Evolutionary conservation across 2,797 vertebrate species (phyloP).

Genomic region (Oreonectes daqikongensis): DNA sequence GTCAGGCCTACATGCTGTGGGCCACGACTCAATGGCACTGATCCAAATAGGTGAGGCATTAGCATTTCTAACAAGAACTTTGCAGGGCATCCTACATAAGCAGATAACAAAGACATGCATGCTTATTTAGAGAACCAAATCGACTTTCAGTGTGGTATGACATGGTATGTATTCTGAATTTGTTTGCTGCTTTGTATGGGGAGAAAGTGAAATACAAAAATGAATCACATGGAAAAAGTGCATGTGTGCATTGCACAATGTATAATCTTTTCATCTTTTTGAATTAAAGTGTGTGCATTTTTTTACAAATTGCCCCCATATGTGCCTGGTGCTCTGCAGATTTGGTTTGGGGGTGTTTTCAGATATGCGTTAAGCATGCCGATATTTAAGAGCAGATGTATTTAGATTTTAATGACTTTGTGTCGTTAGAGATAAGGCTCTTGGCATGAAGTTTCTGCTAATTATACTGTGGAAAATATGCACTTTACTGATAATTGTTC

Average conservation of each 20-base stretch:
- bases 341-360: slow-evolving; percentile 49
- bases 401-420: slow-evolving; percentile 61
- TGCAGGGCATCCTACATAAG: slow-evolving; percentile 39
- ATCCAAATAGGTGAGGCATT: slow-evolving; percentile 60
- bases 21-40: slow-evolving; percentile 53
- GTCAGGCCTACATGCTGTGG: slow-evolving; percentile 49
- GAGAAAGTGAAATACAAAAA: neutral
- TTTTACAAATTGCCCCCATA: slow-evolving; percentile 42
- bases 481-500: slow-evolving; percentile 68
- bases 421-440: slow-evolving; percentile 57
- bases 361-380: slow-evolving; percentile 49
- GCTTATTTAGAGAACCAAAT: neutral
- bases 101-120: slow-evolving; percentile 15
- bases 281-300: slow-evolving; percentile 30
- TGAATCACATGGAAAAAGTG: slow-evolving; percentile 2
- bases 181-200: neutral
- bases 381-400: slow-evolving; percentile 61
- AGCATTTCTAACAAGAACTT: slow-evolving; percentile 39
- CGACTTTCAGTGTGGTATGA: neutral
- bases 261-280: slow-evolving; percentile 27
- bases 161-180: neutral
- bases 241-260: slow-evolving; percentile 2
- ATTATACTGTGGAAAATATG: slow-evolving; percentile 63
- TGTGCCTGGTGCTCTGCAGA: slow-evolving; percentile 36
- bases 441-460: slow-evolving; percentile 55